Evolutionary conservation across 2,888 invertebrate species (phyloP).

Genomic region (Nephrocerus scutellatus): DNA sequence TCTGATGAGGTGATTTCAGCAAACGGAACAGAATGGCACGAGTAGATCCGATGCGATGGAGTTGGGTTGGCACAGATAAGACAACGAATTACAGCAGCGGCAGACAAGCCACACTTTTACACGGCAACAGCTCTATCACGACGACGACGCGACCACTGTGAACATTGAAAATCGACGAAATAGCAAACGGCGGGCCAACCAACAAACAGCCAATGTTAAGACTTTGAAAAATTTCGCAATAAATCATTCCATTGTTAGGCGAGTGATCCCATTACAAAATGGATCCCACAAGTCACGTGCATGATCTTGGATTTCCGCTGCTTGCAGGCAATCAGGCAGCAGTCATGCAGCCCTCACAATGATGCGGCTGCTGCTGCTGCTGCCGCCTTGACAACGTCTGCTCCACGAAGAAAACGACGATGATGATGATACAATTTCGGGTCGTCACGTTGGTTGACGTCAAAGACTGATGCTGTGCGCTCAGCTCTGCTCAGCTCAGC

Average conservation of each 20-base stretch:
- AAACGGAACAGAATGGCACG: conserved; percentile 6
- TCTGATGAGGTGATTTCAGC: conserved; percentile 23
- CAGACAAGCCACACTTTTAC: no score
- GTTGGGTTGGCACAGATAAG: no score
- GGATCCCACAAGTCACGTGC: conserved; percentile 24
- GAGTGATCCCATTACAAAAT: conserved; percentile 27
- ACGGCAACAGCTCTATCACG: conserved; percentile 11
- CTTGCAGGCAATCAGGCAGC: no score
- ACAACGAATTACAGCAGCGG: no score
- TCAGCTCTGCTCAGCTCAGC: conserved; percentile 3
- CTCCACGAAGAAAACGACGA: conserved; percentile 3
- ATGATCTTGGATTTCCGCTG: conserved; percentile 27
- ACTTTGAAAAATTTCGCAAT: conserved; percentile 25
- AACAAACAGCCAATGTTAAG: conserved; percentile 19
- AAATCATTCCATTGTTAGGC: conserved; percentile 26
- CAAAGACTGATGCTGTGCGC: conserved; percentile 7
- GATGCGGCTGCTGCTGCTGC: no score
- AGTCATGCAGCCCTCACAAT: no score
- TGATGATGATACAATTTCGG: conserved; percentile 16
- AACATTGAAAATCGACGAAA: background rate
- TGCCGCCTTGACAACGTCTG: no score
- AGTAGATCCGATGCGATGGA: no score
- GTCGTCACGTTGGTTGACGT: background rate
- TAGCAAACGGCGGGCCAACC: background rate
- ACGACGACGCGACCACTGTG: no score